A percentile compares a stretch with the other conserved stretches of the same genome.
Evolutionary conservation across 2,888 invertebrate genomes (phyloP).

Genomic region (Euproctis similis): DNA sequence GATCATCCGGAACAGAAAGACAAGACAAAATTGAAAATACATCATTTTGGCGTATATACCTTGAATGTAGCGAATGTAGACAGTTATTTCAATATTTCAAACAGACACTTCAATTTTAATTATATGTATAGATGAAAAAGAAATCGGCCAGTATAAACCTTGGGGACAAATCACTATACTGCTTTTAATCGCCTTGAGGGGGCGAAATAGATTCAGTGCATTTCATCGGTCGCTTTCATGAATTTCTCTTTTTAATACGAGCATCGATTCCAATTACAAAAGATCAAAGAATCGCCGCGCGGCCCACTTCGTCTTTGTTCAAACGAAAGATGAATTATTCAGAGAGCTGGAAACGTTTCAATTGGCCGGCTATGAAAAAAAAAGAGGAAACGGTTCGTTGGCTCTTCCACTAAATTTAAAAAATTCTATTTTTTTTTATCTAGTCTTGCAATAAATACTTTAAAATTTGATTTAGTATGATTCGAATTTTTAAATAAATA

Average conservation of each 20-base stretch:
- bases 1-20: no score
- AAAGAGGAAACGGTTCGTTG: conserved; percentile 69
- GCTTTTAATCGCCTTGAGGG: conserved; percentile 62
- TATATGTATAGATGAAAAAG: conserved; percentile 24
- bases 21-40: no score
- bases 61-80: no score
- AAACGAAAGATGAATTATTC: conserved; percentile 76
- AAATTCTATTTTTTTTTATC: conserved; percentile 68
- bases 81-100: no score
- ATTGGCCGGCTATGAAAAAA: conserved; percentile 76
- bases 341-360: conserved; percentile 76
- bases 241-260: conserved; percentile 74
- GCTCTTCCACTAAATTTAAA: conserved; percentile 73
- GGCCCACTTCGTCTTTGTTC: conserved; percentile 76
- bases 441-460: conserved; percentile 48
- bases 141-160: no score
- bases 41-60: no score
- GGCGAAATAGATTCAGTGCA: conserved; percentile 70
- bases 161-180: conserved; percentile 53
- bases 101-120: no score
- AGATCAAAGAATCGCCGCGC: conserved; percentile 76
- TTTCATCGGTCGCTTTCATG: conserved; percentile 65
- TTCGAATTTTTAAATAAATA: no score
- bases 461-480: no score
- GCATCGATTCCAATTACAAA: conserved; percentile 77